phyloP scores from a whole-genome alignment of 1,140 invertebrate species.

The Oncopeltus fasciatus region DNA sequence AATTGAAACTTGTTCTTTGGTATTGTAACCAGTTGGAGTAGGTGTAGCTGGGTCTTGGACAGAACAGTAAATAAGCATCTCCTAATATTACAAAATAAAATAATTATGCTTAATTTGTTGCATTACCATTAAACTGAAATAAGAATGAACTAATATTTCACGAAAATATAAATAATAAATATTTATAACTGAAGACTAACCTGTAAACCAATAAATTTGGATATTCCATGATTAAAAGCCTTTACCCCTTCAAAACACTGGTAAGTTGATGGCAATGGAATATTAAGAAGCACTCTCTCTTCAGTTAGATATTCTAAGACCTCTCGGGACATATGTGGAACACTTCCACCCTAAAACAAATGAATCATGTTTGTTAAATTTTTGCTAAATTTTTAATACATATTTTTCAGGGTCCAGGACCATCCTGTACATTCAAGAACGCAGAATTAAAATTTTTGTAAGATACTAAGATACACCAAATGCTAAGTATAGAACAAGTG shows the following conservation, averaged over 20 bases:
- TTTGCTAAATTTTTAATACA: background rate
- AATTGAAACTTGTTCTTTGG: constrained; percentile 46
- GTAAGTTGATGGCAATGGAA: constrained; percentile 40
- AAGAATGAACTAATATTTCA: background rate
- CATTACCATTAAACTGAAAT: too few relatives aligned
- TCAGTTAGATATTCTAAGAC: constrained; percentile 40
- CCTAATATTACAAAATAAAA: constrained; percentile 28
- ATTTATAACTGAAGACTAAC: constrained; percentile 24
- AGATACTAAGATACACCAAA: background rate
- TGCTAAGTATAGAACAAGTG: background rate
- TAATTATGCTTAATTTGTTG: too few relatives aligned
- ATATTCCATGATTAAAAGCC: constrained; percentile 34
- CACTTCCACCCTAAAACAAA: constrained; percentile 37
- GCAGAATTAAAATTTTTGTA: background rate
- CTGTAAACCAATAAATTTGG: constrained; percentile 41
- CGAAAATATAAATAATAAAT: constrained; percentile 11
- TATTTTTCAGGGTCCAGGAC: too few relatives aligned
- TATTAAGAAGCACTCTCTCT: constrained; percentile 36
- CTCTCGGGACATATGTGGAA: constrained; percentile 49
- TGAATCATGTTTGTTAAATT: background rate
- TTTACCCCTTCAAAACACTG: constrained; percentile 37
- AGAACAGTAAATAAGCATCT: constrained; percentile 42
- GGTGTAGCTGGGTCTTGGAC: constrained; percentile 47
- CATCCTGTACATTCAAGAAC: too few relatives aligned
- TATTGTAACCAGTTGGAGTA: constrained; percentile 46